Evolutionary conservation across 2,797 vertebrate species (phyloP), one percentile per base, ranked within the genome.

Genomic region (Chaenodraco wilsoni): DNA sequence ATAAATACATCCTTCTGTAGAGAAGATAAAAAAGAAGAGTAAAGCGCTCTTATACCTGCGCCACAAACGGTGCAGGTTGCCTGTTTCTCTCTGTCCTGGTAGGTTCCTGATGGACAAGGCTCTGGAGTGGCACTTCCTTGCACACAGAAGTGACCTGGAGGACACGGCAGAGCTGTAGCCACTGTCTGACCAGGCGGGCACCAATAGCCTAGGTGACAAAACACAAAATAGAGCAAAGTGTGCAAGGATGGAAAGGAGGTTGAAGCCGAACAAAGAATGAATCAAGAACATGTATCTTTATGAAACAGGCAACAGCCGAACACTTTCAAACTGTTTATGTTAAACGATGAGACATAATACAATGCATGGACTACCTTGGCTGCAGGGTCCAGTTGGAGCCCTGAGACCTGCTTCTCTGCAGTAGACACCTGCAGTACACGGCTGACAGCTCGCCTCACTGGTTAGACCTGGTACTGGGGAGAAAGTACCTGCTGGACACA

Each of bases 401-500:
- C 58, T 92, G 52, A 97, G 95, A 19, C 97, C 96, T 1, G 91
- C 72, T 0, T 57, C 84, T 65, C 86, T 79, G 4, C 97, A 98
- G 69, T 95, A 97, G 89, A 94, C 95, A 19, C 97, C 96, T 2
- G 87, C 91, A 2, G 88, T 92, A 75, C 97, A 99, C 4, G 83
- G 74, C 72, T 93, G 95, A 92, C 97, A 99, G n/a, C 90, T 90
- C 1, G 93, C 88, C 52, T 81, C 80, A 0, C 11, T 76, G 15
- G 83, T 92, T 59, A 95, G 89, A 64, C 95, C 95, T 6, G 75
- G 69, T 5, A 90, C 81, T 62, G 89, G 76, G n/a, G 96, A 97
- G 86, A 96, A 98, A 46, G 95, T 96, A 31, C 97, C 96, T 0
- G 88, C 80, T n/a, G 96, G 97, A 88, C 97, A 99, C 3, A 83